Evolutionary conservation across 2,113 vertebrate species (phyloP), one percentile per base, ranked within the genome.

Genomic region (Canis aureus): DNA sequence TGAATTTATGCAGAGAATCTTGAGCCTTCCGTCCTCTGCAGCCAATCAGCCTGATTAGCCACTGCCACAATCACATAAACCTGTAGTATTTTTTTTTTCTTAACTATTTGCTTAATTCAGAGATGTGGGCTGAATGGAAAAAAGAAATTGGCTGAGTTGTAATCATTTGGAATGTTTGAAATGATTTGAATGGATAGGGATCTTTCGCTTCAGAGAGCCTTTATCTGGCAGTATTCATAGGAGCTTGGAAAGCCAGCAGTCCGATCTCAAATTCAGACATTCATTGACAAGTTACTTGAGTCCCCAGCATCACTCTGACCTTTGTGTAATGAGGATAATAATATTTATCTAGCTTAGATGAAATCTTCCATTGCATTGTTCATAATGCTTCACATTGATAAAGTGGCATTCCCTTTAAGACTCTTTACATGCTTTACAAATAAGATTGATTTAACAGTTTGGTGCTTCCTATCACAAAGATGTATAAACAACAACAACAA

Each of bases 301-400:
- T 95, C 88, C 16, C 23, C 32, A 53, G 16, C 20, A 71, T 97
- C 90, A 22, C 53, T 76, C 73, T 93, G 84, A 98, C 89, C 64
- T 97, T 97, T 95, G n/a, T 57, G 16, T 84, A 89, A 97, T 84
- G 59, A 88, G 32, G 67, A 92, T 69, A 87, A 94, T 89, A 91
- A 62, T 96, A 92, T 97, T 96, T 94, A 96, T 81, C 87, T 80
- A 82, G 80, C 60, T 27, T 71, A 67, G 49, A 88, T 96, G 57
- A 85, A 96, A 85, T 84, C 66, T 73, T 69, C 38, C 29, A 53
- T 62, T 78, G n/a, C 84, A 16, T 67, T 43, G 27, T 92, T 89
- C 73, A 76, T 84, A 96, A 62, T 62, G 59, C 38, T 89, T 96
- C 79, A 84, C 69, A 66, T 13, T 78, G 96, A 92, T 60, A 73